These are phyloP conservation scores for Prunella himalayana DNA, from an alignment of 2,113 vertebrate genomes.

Conservation along the genomic window DNA sequence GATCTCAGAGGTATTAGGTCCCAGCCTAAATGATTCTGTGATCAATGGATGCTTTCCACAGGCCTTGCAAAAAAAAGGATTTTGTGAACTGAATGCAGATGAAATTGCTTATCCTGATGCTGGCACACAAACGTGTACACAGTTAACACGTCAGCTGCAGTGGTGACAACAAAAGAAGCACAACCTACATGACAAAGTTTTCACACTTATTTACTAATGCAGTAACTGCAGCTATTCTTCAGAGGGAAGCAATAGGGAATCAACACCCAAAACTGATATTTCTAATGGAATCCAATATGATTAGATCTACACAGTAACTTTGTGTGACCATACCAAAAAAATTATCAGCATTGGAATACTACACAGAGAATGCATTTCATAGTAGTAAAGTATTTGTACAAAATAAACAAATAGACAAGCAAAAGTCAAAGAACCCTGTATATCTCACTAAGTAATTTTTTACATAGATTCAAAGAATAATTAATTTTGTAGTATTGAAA, in stretches of 20 bases:
- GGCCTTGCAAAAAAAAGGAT: neutral
- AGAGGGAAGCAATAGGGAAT: neutral
- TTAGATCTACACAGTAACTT: neutral
- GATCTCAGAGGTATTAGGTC: neutral
- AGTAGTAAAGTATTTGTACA: neutral
- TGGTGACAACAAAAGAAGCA: neutral
- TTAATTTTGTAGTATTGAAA: neutral
- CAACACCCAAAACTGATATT: neutral
- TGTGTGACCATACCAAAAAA: neutral
- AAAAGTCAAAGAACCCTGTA: neutral
- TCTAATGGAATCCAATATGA: neutral
- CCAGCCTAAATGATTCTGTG: neutral
- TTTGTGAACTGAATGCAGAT: neutral
- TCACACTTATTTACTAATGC: neutral
- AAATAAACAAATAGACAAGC: neutral
- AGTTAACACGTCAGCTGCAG: neutral
- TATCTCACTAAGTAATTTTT: neutral
- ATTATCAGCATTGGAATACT: neutral
- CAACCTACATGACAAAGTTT: neutral
- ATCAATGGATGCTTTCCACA: neutral
- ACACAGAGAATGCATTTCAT: neutral
- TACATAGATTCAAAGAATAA: neutral
- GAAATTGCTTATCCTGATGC: neutral
- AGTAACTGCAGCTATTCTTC: neutral
- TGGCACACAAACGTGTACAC: neutral